A percentile compares a stretch with the other conserved stretches of the same genome.
Evolutionary conservation across 2,888 invertebrate genomes (phyloP).

Genomic region (Muschampia plurimacula): DNA sequence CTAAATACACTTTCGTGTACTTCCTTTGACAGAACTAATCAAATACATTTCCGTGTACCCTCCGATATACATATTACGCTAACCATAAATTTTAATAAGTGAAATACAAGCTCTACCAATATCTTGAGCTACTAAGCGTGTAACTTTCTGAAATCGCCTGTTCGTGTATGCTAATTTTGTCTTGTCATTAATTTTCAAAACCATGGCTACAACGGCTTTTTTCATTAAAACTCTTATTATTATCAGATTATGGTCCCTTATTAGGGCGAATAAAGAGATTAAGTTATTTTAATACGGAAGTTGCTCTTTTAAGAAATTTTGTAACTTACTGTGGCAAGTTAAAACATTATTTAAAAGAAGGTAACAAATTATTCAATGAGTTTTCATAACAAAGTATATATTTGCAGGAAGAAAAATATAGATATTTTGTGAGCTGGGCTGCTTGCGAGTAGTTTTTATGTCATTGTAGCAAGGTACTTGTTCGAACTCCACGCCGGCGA

Average conservation of each 20-base stretch:
- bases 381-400: background rate
- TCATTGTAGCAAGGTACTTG: no score
- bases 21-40: no score
- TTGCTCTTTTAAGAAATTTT: background rate
- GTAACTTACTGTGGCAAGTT: background rate
- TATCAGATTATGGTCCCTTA: conserved; percentile 7
- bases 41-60: no score
- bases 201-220: conserved; percentile 6
- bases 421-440: no score
- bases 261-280: conserved; percentile 7
- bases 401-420: no score
- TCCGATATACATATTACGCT: no score
- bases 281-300: background rate
- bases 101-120: no score
- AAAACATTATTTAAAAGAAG: background rate
- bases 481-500: no score
- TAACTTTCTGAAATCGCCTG: background rate
- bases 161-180: conserved; percentile 1
- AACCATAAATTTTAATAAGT: no score
- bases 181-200: conserved; percentile 18
- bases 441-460: no score
- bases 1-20: no score
- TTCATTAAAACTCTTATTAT: conserved; percentile 24
- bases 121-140: background rate
- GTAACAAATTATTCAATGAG: background rate